phyloP scores from a whole-genome alignment of 2,797 vertebrate genomes.

The Hydrolagus colliei region DNA sequence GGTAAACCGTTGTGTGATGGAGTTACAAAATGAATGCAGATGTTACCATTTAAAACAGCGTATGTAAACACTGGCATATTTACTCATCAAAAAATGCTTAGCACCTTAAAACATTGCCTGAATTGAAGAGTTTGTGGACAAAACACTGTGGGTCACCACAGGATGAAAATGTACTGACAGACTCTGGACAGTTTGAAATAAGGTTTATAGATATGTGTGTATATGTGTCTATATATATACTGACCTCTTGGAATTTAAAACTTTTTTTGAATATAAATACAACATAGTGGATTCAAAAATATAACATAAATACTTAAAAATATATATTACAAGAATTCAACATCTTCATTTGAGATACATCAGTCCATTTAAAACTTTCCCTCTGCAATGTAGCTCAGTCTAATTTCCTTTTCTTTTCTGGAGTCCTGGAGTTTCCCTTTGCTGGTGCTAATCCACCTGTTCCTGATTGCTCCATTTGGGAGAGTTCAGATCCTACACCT shows the following conservation, averaged over 20 bases:
- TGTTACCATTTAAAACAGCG: too few relatives aligned
- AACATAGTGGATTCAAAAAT: neutral
- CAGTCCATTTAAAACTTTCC: neutral
- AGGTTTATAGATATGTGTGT: neutral
- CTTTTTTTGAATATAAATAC: too few relatives aligned
- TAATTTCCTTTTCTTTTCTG: conserved; percentile 21
- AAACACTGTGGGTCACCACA: too few relatives aligned
- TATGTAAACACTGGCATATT: too few relatives aligned
- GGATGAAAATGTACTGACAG: neutral
- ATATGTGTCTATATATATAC: too few relatives aligned
- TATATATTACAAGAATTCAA: conserved; percentile 7
- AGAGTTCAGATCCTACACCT: too few relatives aligned
- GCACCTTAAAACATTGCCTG: too few relatives aligned
- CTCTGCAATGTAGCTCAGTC: neutral
- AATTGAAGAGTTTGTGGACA: too few relatives aligned
- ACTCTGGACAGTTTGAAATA: neutral
- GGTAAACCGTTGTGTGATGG: too few relatives aligned
- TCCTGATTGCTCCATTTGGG: neutral
- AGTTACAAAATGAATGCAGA: too few relatives aligned
- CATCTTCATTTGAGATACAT: neutral
- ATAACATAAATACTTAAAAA: conserved; percentile 7
- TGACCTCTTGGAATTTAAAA: too few relatives aligned
- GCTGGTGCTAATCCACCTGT: neutral
- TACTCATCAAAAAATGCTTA: too few relatives aligned
- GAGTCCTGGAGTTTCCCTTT: neutral